A percentile compares a stretch with the other conserved stretches of the same genome.
phyloP scores from a whole-genome alignment of 2,888 invertebrate genomes.

The Andrena bucephala region DNA sequence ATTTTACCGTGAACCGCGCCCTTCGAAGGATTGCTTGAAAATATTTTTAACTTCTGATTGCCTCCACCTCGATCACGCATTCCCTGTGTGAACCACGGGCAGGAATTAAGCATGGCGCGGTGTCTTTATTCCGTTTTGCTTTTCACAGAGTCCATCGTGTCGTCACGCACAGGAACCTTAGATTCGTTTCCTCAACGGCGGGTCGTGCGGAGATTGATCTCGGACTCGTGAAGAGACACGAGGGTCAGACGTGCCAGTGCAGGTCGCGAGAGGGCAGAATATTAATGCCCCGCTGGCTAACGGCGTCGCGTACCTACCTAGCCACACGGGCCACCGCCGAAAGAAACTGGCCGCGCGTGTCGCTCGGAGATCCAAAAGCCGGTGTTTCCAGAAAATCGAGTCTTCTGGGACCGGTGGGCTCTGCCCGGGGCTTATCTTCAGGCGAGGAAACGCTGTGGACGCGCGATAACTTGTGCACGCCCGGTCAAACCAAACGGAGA shows the following conservation, averaged over 20 bases:
- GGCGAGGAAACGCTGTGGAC: slow-evolving; percentile 56
- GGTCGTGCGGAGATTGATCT: slow-evolving; percentile 6
- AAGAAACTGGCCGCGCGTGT: slow-evolving; percentile 58
- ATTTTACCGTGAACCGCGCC: slow-evolving; percentile 27
- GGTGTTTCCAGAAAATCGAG: slow-evolving; percentile 46
- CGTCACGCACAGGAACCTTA: background rate
- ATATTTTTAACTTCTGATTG: slow-evolving; percentile 13
- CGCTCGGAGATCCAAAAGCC: slow-evolving; percentile 32
- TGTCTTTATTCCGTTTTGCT: background rate
- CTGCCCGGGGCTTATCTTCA: slow-evolving; percentile 50
- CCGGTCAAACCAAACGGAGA: background rate
- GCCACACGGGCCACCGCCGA: slow-evolving; percentile 33
- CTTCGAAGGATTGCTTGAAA: background rate
- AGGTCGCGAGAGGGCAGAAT: slow-evolving; percentile 9
- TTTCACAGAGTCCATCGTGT: background rate
- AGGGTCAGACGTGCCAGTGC: background rate
- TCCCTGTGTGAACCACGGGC: slow-evolving; percentile 6
- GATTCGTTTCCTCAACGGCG: background rate
- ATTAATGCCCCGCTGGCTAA: slow-evolving; percentile 37
- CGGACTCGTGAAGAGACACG: background rate
- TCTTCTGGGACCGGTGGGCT: slow-evolving; percentile 3
- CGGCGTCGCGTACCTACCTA: slow-evolving; percentile 26
- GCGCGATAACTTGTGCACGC: slow-evolving; percentile 6
- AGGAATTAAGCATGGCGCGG: background rate
- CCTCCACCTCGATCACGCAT: background rate